Percentiles rank a stretch among this genome's conserved stretches.
These are phyloP conservation scores for Brachionus calyciflorus DNA, from an alignment of 1,140 invertebrate species.

Conservation along the genomic window DNA sequence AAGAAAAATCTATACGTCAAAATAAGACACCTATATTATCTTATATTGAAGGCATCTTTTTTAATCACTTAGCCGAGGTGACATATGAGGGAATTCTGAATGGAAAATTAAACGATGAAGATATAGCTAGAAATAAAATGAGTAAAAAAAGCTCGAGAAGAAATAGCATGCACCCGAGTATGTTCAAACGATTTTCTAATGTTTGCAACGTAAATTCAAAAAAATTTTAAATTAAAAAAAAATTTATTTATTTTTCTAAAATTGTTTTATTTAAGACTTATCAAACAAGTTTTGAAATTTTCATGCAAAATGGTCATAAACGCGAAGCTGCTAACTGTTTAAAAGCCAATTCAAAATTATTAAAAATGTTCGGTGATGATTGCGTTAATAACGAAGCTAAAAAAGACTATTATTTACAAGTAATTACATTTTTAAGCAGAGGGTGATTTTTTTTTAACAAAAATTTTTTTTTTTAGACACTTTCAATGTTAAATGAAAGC, in stretches of 20 bases:
- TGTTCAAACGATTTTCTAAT: slow-evolving; percentile 23
- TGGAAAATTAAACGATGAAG: slow-evolving; percentile 37
- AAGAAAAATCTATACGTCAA: background rate
- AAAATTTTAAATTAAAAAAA: background rate
- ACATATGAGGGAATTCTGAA: slow-evolving; percentile 21
- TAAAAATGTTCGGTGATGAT: slow-evolving; percentile 17
- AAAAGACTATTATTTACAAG: slow-evolving; percentile 19
- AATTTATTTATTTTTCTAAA: background rate
- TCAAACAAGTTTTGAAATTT: slow-evolving; percentile 36
- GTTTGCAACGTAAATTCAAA: slow-evolving; percentile 11
- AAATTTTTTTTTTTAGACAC: background rate
- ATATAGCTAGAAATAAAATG: background rate
- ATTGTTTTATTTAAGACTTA: background rate
- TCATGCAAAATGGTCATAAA: slow-evolving; percentile 9
- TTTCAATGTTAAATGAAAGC: background rate
- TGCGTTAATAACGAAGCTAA: slow-evolving; percentile 11
- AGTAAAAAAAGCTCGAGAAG: background rate
- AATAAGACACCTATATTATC: background rate
- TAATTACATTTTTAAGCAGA: background rate
- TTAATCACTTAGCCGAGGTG: background rate
- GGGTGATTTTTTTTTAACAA: background rate
- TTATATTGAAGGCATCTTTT: slow-evolving; percentile 12
- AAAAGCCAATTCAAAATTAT: slow-evolving; percentile 7
- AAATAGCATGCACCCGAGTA: slow-evolving; percentile 25
- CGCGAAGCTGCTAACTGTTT: background rate